A percentile compares a stretch with the other conserved stretches of the same genome.
phyloP scores from a whole-genome alignment of 1,140 invertebrate species.

The Drosophila grimshawi region DNA sequence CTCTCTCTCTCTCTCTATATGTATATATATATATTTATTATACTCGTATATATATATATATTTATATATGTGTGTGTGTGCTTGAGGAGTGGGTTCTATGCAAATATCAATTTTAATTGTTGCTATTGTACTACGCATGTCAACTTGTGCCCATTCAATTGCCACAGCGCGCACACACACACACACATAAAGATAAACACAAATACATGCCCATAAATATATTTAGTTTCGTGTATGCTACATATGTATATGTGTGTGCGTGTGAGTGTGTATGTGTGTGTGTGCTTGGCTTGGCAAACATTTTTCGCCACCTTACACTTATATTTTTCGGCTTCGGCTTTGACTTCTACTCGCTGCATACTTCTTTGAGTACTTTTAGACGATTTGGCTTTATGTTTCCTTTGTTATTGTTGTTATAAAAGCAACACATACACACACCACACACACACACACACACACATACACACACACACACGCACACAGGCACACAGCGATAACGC shows the following conservation, averaged over 20 bases:
- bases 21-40: neutral
- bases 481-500: constrained; percentile 4
- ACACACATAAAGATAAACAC: constrained; percentile 3
- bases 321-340: constrained; percentile 24
- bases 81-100: constrained; percentile 33
- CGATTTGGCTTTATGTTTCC: constrained; percentile 60
- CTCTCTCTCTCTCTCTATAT: neutral
- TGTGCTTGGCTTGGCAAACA: constrained; percentile 32
- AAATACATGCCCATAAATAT: neutral
- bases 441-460: constrained; percentile 14
- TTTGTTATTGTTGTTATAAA: constrained; percentile 75
- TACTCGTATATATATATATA: neutral
- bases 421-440: constrained; percentile 17
- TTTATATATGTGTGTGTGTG: constrained; percentile 17
- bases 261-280: constrained; percentile 2
- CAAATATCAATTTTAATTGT: constrained; percentile 81
- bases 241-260: neutral
- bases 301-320: constrained; percentile 36
- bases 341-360: constrained; percentile 26
- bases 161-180: constrained; percentile 35
- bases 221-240: no score
- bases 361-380: constrained; percentile 43
- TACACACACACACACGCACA: constrained; percentile 4
- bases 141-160: constrained; percentile 77
- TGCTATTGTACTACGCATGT: constrained; percentile 81